Conservation (phyloP, 1,140 invertebrate species). For the Oncopeltus fasciatus region DNA sequence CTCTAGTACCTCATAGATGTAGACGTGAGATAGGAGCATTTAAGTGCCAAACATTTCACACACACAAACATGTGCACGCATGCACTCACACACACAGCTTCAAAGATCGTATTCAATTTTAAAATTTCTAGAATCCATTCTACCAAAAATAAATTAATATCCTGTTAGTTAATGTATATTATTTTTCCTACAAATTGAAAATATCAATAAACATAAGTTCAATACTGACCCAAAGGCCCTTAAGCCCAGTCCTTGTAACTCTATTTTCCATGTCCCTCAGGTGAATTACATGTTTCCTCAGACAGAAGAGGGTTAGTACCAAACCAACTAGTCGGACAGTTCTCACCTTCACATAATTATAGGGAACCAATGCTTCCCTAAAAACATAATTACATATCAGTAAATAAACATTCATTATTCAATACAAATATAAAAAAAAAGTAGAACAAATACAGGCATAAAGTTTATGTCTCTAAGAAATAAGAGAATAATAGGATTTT, state of each 20-base stretch:
- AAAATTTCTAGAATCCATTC: too few relatives aligned
- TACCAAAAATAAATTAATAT: too few relatives aligned
- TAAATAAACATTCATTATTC: not conserved
- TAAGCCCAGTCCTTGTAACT: conserved; percentile 74
- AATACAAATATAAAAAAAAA: not conserved
- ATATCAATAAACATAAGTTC: not conserved
- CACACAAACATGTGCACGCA: too few relatives aligned
- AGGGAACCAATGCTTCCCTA: conserved; percentile 49
- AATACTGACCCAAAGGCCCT: conserved; percentile 63
- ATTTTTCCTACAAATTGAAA: not conserved
- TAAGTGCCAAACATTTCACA: too few relatives aligned
- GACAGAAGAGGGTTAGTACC: conserved; percentile 56
- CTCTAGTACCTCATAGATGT: too few relatives aligned
- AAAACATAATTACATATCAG: conserved; percentile 19
- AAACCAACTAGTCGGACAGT: conserved; percentile 65
- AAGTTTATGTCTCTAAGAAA: not conserved
- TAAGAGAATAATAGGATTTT: too few relatives aligned
- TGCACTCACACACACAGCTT: too few relatives aligned
- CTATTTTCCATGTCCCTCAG: conserved; percentile 68
- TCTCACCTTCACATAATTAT: conserved; percentile 62
- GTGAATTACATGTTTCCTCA: conserved; percentile 61
- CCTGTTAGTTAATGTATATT: too few relatives aligned
- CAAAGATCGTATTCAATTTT: too few relatives aligned
- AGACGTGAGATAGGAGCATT: too few relatives aligned
- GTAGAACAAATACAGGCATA: not conserved